Conservation (phyloP, 2,113 vertebrate species). For the Brachyhypopomus occidentalis region DNA sequence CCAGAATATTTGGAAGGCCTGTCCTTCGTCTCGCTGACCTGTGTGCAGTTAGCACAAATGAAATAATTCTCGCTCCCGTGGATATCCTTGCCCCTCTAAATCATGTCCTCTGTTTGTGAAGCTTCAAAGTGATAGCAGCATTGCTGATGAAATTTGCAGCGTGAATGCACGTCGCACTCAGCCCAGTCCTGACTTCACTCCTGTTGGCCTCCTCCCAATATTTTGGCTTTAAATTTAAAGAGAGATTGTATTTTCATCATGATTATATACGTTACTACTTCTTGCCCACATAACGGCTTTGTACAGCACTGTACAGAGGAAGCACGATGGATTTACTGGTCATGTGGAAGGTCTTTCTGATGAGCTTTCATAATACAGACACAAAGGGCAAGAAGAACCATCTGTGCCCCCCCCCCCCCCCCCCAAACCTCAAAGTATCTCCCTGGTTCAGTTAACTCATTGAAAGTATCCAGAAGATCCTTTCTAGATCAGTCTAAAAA, state of each 20-base stretch:
- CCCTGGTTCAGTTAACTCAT: conserved; percentile 75
- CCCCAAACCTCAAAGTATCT: conserved; percentile 41
- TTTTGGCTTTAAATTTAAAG: conserved; percentile 72
- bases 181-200: conserved; percentile 53
- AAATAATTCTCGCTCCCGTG: conserved; percentile 54
- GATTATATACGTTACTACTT: conserved; percentile 60
- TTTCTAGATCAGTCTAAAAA: conserved; percentile 63
- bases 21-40: neutral
- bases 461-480: conserved; percentile 69
- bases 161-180: conserved; percentile 60
- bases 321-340: conserved; percentile 76
- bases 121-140: conserved; percentile 71
- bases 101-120: conserved; percentile 68
- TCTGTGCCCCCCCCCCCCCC: conserved; percentile 61
- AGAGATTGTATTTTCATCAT: conserved; percentile 70
- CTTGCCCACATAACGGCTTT: conserved; percentile 59
- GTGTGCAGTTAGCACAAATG: conserved; percentile 2
- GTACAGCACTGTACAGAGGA: conserved; percentile 66
- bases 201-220: conserved; percentile 57
- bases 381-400: conserved; percentile 72
- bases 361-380: conserved; percentile 69
- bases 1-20: neutral
- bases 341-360: conserved; percentile 73
- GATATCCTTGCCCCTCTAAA: conserved; percentile 58
- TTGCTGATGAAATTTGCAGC: conserved; percentile 74